Base-by-base conservation (phyloP, 2,797 vertebrate species). In the Triplophysa bombifrons region DNA sequence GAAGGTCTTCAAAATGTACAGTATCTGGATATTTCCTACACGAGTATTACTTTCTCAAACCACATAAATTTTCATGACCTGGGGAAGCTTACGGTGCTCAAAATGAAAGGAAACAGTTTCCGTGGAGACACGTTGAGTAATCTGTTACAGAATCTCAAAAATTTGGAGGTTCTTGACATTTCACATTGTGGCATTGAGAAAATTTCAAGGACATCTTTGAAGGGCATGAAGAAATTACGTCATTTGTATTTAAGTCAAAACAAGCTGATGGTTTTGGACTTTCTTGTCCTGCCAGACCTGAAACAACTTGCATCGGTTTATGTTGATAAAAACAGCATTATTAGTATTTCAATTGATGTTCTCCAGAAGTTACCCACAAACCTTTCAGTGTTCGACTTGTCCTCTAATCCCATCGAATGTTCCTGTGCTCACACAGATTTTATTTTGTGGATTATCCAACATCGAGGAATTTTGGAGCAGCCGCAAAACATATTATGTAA, bases 371-470 rank as follows among this genome's bases (percentile, higher is more conserved):
- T 84, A 10, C 82, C 84, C 25, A 80, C 86, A 88, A 82, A 80
- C n/a, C 71, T 85, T 17, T 74, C 61, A 25, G 51, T 17, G 44
- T 92, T 94, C 80, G 78, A 82, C 46, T 58, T 82, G 53, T 84
- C 82, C 27, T 76, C 38, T 38, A 85, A 85, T 68, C 82, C 82
- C 7, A 70, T 84, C 25, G 60, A 74, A n/a, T 82, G 80, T 34
- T 86, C 83, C 25, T 95, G 94, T 14, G 17, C 60, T 12, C 4
- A 93, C 14, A 48, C 87, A 69, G 48, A 60, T 41, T 94, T 94
- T 13, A 82, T 95, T 82, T 74, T 82, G n/a, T 95, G 94, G 94
- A 0, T 90, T n/a, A 85, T 80, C 17, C 87, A 91, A 4, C 82
- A 92, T 8, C 87, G 80, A 30, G 27, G 72, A 20, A 60, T 91